Evolutionary conservation across 1,140 invertebrate species (phyloP).

Genomic region (Cotesia vestalis): DNA sequence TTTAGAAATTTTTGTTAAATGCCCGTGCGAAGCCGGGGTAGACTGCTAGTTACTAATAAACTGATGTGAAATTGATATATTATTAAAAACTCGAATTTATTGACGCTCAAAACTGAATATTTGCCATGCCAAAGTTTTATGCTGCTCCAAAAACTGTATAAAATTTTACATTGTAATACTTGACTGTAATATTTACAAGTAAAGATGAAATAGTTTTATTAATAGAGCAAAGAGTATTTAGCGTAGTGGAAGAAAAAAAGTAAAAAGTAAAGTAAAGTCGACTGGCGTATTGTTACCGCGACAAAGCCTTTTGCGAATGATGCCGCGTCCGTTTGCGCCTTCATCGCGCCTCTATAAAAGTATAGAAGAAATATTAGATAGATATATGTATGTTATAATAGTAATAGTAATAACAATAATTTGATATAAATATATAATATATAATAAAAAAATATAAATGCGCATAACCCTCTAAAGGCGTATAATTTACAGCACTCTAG

Average conservation of each 20-base stretch:
- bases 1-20: too few species aligned
- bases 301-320: background rate
- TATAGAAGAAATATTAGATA: conserved; percentile 29
- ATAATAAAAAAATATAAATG: conserved; percentile 50
- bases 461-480: conserved; percentile 64
- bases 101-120: too few species aligned
- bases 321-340: conserved; percentile 20
- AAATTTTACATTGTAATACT: background rate
- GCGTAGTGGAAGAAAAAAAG: conserved; percentile 8
- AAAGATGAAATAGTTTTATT: background rate
- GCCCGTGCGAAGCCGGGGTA: too few species aligned
- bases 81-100: too few species aligned
- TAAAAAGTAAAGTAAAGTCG: conserved; percentile 15
- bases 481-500: conserved; percentile 67
- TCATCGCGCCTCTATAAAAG: conserved; percentile 18
- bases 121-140: too few species aligned
- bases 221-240: background rate
- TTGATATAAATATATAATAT: conserved; percentile 1
- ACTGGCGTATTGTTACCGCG: background rate
- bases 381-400: background rate
- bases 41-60: too few species aligned
- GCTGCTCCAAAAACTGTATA: too few species aligned
- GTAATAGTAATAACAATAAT: conserved; percentile 16
- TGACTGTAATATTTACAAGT: background rate
- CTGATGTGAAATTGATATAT: too few species aligned